These are phyloP conservation scores for Umimayanthus chanpuru DNA, from an alignment of 92 coral and sea anemone species.

Conservation along the genomic window DNA sequence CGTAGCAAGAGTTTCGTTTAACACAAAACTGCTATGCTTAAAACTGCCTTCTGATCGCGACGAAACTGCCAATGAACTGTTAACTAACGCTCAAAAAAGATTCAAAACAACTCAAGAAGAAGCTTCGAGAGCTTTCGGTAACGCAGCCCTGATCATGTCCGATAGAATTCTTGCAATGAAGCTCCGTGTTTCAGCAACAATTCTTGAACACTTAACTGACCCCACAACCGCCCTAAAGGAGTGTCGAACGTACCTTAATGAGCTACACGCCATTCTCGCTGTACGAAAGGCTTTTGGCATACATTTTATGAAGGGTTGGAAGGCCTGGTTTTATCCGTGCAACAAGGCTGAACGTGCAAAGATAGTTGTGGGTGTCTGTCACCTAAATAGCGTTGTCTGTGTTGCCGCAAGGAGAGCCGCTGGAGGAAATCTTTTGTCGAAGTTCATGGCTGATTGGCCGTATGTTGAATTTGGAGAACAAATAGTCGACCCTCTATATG, in stretches of 20 bases:
- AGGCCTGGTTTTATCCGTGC: too few species aligned
- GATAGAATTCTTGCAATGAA: background rate
- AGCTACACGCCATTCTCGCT: background rate
- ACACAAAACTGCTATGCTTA: background rate
- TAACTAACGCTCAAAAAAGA: background rate
- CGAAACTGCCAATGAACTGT: background rate
- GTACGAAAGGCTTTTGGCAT: too few species aligned
- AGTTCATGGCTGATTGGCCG: background rate
- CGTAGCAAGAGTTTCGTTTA: background rate
- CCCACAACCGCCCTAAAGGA: background rate
- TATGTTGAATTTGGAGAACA: background rate
- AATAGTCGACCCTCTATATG: conserved; percentile 28
- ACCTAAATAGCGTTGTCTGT: background rate
- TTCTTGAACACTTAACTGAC: background rate
- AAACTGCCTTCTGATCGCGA: background rate
- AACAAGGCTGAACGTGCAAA: too few species aligned
- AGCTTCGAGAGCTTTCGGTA: background rate
- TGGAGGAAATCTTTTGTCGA: background rate
- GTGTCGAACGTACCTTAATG: background rate
- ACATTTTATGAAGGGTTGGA: too few species aligned
- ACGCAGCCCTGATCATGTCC: background rate
- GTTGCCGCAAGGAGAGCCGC: background rate
- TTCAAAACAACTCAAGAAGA: background rate
- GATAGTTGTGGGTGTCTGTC: background rate
- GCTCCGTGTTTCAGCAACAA: background rate